Evolutionary conservation across 2,113 vertebrate genomes (phyloP).

Genomic region (Syngnathus scovelli): DNA sequence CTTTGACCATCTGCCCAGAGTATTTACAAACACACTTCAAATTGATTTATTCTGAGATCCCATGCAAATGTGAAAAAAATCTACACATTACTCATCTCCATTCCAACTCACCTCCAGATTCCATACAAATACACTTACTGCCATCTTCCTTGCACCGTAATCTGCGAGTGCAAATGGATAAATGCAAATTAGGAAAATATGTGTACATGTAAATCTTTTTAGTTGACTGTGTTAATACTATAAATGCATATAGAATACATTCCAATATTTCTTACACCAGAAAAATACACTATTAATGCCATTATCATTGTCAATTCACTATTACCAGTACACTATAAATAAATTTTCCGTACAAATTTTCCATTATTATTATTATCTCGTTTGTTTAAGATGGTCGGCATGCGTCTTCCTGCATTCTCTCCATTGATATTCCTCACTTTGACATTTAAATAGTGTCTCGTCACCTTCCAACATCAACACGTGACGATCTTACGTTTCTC

Average conservation of each 20-base stretch:
- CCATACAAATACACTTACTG: slow-evolving; percentile 12
- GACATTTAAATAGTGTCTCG: neutral
- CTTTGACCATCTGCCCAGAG: neutral
- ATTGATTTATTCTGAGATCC: slow-evolving; percentile 1
- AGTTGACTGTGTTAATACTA: neutral
- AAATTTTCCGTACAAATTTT: neutral
- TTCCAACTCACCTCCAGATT: slow-evolving; percentile 6
- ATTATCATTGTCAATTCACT: too few species aligned
- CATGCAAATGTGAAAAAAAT: neutral
- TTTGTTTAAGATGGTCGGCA: neutral
- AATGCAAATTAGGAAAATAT: neutral
- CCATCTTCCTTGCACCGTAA: neutral
- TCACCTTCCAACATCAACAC: neutral
- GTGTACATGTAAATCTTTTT: neutral
- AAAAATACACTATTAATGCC: neutral
- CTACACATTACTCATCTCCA: neutral
- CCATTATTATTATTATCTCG: neutral
- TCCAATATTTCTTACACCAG: too few species aligned
- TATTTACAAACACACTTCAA: neutral
- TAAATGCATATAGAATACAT: neutral
- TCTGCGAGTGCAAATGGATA: slow-evolving; percentile 1
- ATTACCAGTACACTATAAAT: too few species aligned
- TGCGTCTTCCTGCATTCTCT: neutral
- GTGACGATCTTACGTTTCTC: slow-evolving; percentile 8
- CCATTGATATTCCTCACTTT: neutral